Percentiles rank a stretch among this genome's conserved stretches.
Evolutionary conservation across 2,888 invertebrate species (phyloP).

Genomic region (Drosophila niveifrons): DNA sequence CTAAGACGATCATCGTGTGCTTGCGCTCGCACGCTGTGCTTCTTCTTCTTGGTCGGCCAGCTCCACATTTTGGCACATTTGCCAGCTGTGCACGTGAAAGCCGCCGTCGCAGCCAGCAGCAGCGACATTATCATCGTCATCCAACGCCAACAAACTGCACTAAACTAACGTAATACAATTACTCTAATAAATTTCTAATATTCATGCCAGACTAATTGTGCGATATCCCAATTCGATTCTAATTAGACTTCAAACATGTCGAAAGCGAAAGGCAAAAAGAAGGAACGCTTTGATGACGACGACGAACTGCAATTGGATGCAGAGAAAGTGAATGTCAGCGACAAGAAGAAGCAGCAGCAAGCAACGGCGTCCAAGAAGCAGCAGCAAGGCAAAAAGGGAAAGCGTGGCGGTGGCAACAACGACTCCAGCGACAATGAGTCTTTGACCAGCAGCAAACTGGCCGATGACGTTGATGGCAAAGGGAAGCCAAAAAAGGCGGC

Average conservation of each 20-base stretch:
- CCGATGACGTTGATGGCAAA: slow-evolving; percentile 83
- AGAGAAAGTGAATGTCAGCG: slow-evolving; percentile 51
- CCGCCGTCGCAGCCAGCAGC: slow-evolving; percentile 34
- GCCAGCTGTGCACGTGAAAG: slow-evolving; percentile 80
- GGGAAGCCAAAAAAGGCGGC: slow-evolving; percentile 74
- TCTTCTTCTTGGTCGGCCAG: slow-evolving; percentile 33
- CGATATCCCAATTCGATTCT: neutral
- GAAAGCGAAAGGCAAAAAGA: slow-evolving; percentile 80
- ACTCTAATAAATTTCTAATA: neutral
- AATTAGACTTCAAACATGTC: slow-evolving; percentile 53
- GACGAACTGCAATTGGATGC: slow-evolving; percentile 63
- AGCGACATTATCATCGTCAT: slow-evolving; percentile 2
- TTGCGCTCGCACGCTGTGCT: slow-evolving; percentile 28
- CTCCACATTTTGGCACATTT: slow-evolving; percentile 54
- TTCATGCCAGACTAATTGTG: slow-evolving; percentile 3
- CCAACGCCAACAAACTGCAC: slow-evolving; percentile 2
- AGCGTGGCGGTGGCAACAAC: slow-evolving; percentile 85
- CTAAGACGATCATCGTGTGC: slow-evolving; percentile 20
- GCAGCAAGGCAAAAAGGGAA: slow-evolving; percentile 72
- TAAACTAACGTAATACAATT: slow-evolving; percentile 23
- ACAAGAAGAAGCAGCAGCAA: slow-evolving; percentile 55
- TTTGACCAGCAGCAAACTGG: slow-evolving; percentile 45
- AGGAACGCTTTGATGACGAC: slow-evolving; percentile 78
- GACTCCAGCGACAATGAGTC: slow-evolving; percentile 87
- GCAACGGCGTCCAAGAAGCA: slow-evolving; percentile 62